Evolutionary conservation across 2,888 invertebrate genomes (phyloP).

Genomic region (Drosophila colorata): DNA sequence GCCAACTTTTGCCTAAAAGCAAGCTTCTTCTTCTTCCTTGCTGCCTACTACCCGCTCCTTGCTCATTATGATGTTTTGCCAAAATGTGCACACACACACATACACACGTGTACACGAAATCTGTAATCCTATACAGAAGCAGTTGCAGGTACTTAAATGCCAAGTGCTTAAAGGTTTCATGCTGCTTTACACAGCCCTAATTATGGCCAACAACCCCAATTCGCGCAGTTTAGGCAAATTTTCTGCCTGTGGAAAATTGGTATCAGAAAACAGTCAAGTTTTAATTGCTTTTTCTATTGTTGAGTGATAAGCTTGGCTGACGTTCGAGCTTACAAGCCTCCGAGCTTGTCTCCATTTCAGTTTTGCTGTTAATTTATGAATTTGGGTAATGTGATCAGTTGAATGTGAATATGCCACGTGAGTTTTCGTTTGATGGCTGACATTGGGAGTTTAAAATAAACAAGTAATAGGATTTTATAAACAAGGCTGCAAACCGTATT

Average conservation of each 20-base stretch:
- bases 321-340: too few relatives aligned
- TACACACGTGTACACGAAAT: slow-evolving; percentile 3
- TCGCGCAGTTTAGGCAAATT: slow-evolving; percentile 43
- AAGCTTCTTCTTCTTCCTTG: slow-evolving; percentile 24
- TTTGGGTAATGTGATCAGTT: slow-evolving; percentile 15
- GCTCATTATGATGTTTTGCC: slow-evolving; percentile 15
- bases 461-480: background rate
- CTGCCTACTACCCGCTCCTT: slow-evolving; percentile 5
- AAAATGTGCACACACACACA: slow-evolving; percentile 25
- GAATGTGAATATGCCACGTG: background rate
- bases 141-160: slow-evolving; percentile 62
- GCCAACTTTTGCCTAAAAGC: slow-evolving; percentile 72
- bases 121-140: slow-evolving; percentile 39
- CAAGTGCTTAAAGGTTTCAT: slow-evolving; percentile 59
- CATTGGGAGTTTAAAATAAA: background rate
- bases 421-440: slow-evolving; percentile 15
- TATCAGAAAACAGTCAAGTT: slow-evolving; percentile 39
- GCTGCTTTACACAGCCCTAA: slow-evolving; percentile 23
- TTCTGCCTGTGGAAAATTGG: slow-evolving; percentile 29
- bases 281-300: slow-evolving; percentile 75
- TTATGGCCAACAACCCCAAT: slow-evolving; percentile 29
- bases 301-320: slow-evolving; percentile 33
- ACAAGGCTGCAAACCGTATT: background rate
- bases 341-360: slow-evolving; percentile 28
- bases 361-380: slow-evolving; percentile 19